Percentiles rank a stretch among this genome's conserved stretches.
Conservation (phyloP, 2,888 invertebrate genomes). For the Sminthurides aquaticus region DNA sequence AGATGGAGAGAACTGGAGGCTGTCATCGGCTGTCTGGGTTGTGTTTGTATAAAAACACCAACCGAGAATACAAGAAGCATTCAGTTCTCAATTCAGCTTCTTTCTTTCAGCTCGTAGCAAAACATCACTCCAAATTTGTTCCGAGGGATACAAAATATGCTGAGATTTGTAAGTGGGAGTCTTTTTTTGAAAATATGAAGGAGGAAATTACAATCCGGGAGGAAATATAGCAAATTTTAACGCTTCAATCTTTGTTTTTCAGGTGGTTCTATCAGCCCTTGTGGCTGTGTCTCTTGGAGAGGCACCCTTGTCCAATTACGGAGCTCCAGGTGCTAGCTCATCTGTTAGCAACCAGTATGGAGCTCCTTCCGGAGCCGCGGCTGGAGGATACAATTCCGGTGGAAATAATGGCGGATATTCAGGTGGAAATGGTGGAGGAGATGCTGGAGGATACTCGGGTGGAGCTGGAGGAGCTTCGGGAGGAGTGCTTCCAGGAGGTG, state of each 20-base stretch:
- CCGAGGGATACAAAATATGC: not conserved
- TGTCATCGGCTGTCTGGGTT: too few species aligned
- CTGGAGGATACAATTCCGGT: not conserved
- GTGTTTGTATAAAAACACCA: not conserved
- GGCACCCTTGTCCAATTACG: constrained; percentile 2
- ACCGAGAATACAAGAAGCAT: not conserved
- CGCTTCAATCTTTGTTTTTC: not conserved
- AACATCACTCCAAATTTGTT: constrained; percentile 6
- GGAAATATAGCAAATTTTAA: too few species aligned
- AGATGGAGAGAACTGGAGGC: not conserved
- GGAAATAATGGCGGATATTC: not conserved
- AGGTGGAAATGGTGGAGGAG: not conserved
- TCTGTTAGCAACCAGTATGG: constrained; percentile 11
- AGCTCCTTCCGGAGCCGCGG: constrained; percentile 1
- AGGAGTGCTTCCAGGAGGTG: constrained; percentile 7
- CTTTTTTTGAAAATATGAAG: too few species aligned
- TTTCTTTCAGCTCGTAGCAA: constrained; percentile 1
- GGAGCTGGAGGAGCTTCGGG: not conserved
- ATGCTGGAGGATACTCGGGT: constrained; percentile 1
- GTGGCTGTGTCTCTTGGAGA: not conserved
- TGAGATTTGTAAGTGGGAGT: not conserved
- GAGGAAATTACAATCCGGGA: too few species aligned
- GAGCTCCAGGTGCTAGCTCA: not conserved
- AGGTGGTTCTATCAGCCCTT: constrained; percentile 10
- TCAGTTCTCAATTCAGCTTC: not conserved